Evolutionary conservation across 2,113 vertebrate genomes (phyloP).

Genomic region (Cyanistes caeruleus): DNA sequence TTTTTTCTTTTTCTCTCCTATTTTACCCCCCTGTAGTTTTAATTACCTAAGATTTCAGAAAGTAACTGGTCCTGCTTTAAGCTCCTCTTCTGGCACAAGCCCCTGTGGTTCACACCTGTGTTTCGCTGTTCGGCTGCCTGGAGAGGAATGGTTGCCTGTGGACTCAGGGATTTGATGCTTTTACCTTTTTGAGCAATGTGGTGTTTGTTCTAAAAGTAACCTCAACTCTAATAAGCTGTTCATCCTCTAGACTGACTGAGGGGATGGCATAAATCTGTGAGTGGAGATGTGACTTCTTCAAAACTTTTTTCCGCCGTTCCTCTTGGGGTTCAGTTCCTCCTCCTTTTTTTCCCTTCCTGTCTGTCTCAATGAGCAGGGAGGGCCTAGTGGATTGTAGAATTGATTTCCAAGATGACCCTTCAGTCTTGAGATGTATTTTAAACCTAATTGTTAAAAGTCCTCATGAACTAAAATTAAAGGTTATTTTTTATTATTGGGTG

Average conservation of each 20-base stretch:
- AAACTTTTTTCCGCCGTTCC: background rate
- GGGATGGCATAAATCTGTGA: background rate
- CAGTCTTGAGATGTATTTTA: background rate
- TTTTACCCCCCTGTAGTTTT: background rate
- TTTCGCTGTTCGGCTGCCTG: fast-evolving
- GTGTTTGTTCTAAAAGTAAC: background rate
- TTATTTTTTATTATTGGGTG: background rate
- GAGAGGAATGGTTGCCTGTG: background rate
- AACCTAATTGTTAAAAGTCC: background rate
- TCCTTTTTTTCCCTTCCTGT: background rate
- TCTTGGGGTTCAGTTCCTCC: background rate
- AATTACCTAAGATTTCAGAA: background rate
- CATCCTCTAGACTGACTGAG: background rate
- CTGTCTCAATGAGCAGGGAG: background rate
- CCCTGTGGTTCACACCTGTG: background rate
- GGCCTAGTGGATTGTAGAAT: background rate
- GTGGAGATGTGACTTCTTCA: background rate
- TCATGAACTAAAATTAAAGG: background rate
- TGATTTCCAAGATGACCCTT: background rate
- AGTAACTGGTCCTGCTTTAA: background rate
- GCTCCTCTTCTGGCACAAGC: background rate
- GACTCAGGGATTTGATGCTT: background rate
- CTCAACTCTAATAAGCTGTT: background rate
- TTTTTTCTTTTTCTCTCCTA: background rate
- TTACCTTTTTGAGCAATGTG: background rate